phyloP scores from a whole-genome alignment of 2,797 vertebrate species.

The Mormyrus hasselquistii region DNA sequence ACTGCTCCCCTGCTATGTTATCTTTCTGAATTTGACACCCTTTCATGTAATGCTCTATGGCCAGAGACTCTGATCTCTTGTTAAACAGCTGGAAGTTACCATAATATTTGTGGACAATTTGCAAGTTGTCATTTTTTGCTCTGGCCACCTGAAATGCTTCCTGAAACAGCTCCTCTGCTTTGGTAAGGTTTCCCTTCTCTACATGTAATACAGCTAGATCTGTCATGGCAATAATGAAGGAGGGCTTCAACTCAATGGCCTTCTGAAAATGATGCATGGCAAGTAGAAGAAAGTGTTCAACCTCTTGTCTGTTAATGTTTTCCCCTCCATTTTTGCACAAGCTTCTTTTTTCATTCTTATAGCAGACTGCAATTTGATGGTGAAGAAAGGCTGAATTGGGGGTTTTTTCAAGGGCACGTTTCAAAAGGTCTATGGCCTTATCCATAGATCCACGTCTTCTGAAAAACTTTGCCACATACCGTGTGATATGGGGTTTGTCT shows the following conservation, averaged over 20 bases:
- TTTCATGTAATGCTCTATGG: no score
- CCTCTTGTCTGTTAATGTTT: no score
- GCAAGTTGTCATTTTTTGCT: slow-evolving; percentile 32
- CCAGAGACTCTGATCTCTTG: no score
- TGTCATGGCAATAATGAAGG: slow-evolving; percentile 39
- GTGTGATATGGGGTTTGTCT: slow-evolving; percentile 50
- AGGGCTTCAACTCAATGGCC: slow-evolving; percentile 28
- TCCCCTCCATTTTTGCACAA: slow-evolving; percentile 16
- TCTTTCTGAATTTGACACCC: no score
- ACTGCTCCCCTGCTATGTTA: no score
- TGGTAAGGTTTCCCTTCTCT: slow-evolving; percentile 21
- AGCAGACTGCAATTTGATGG: slow-evolving; percentile 66
- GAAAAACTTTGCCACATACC: slow-evolving; percentile 65
- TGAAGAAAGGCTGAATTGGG: slow-evolving; percentile 54
- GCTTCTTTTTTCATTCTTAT: slow-evolving; percentile 39
- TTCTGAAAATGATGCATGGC: slow-evolving; percentile 46
- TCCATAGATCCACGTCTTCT: slow-evolving; percentile 47
- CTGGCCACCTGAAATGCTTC: slow-evolving; percentile 35
- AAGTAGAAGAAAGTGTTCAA: neutral
- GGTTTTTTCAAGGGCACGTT: slow-evolving; percentile 42
- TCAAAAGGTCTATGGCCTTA: slow-evolving; percentile 51
- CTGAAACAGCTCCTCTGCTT: slow-evolving; percentile 57
- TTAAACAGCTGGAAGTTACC: no score
- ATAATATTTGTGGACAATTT: slow-evolving; percentile 39
- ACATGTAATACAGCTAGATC: slow-evolving; percentile 54